These are phyloP conservation scores for Pseudomugil tenellus DNA, from an alignment of 2,797 vertebrate species.

Conservation along the genomic window DNA sequence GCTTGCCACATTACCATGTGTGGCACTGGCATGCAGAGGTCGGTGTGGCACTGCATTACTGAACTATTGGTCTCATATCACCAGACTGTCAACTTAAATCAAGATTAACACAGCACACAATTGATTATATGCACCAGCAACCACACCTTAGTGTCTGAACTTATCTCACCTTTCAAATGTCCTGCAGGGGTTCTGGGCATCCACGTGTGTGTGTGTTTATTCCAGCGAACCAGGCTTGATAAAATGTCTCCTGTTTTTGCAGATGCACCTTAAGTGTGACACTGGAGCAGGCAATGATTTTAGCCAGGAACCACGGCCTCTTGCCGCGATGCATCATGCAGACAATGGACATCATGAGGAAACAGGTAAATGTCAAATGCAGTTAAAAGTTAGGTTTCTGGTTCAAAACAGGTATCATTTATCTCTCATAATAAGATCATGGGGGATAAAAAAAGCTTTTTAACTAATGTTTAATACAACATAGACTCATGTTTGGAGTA, in stretches of 20 bases:
- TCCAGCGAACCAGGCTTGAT: not conserved
- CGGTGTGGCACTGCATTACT: constrained; percentile 38
- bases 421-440: not conserved
- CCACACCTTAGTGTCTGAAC: not conserved
- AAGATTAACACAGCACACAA: constrained; percentile 28
- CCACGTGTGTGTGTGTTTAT: constrained; percentile 2
- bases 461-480: not conserved
- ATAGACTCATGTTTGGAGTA: not conserved
- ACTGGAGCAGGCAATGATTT: constrained; percentile 92
- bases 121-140: constrained; percentile 15
- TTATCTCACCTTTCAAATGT: not conserved
- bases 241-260: constrained; percentile 39
- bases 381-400: not conserved
- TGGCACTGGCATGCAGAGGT: constrained; percentile 97
- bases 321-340: constrained; percentile 97
- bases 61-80: constrained; percentile 11
- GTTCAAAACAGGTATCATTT: not conserved
- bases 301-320: constrained; percentile 94
- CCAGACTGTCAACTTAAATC: constrained; percentile 35
- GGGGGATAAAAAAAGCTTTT: not conserved
- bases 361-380: constrained; percentile 85
- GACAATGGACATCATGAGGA: constrained; percentile 97
- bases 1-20: constrained; percentile 97
- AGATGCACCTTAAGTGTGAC: constrained; percentile 94
- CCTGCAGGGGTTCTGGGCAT: not conserved